Base-by-base conservation (phyloP, 2,888 invertebrate species). In the Harpagoxenus sublaevis region DNA sequence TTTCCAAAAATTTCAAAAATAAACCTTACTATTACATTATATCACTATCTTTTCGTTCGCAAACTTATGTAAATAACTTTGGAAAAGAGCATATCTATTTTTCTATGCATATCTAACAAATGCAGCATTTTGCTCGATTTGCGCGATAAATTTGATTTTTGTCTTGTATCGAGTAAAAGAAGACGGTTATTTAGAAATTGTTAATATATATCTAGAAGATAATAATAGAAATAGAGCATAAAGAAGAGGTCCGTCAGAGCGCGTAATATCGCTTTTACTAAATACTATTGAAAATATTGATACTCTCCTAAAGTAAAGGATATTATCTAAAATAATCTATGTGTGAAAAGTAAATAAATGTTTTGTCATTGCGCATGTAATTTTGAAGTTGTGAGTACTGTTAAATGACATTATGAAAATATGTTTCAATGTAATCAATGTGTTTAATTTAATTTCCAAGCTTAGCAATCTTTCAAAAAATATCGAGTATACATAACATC, bases 11-110 rank as follows among this genome's bases (percentile, higher is more conserved):
- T 42, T 53, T 68, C 3, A 23, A 18, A 79, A 48, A 48, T 9
- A 23, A n/a, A n/a, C 23, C 62, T 51, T 63, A 35, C 3, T 9
- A 18, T 18, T 51, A 62, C n/a, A 48, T 9, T 18, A 55, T 51
- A 55, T 51, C 10, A 10, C 3, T 68, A 55, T 2, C 0, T 45
- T 35, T n/a, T 60, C 5, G 8, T 70, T 79, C 1, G 23, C 15
- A n/a, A 78, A 55, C 6, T 55, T 66, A 9, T 53, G 39, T 77
- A 39, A 45, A 23, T 35, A 85, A 23, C 82, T 77, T 53, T 70
- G 1, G 4, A 81, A 77, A 74, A 77, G 73, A 79, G 71, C 77
- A 71, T 53, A 77, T 86, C 79, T 87, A 89, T 71, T 83, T 81
- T 75, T 84, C 35, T 70, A 75, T 28, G 45, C 53, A 66, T 31